Evolutionary conservation across 2,797 vertebrate species (phyloP), one percentile per base, ranked within the genome.

Genomic region (Enteromius thamalakanensis): DNA sequence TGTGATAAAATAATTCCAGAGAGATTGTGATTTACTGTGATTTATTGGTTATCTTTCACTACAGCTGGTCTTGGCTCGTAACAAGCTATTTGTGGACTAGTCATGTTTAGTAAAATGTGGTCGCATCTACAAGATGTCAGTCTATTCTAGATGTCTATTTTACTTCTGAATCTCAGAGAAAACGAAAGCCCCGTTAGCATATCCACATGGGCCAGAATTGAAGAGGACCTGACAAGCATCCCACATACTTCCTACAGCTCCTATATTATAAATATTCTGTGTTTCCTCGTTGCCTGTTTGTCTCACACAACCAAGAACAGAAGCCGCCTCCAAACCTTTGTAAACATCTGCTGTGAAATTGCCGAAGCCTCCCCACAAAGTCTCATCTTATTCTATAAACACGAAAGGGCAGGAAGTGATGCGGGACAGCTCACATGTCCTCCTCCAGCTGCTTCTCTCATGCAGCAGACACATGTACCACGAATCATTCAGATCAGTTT

Each of bases 251-350:
- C 26, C 40, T n/a, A n/a, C 26, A 65, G 11, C 10, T 32, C 15
- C 40, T 47, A 6, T 64, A 32, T 47, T 32, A 47, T 47, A 64
- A 64, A 3, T 32, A 6, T 64, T 47, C 26, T 29, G 8, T 64
- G 58, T 64, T 76, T 62, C 55, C 42, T 19, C 11, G 34, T 21
- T 15, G 1, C 72, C 72, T 37, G 19, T 21, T 75, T 34, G 34
- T 76, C 55, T 76, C 55, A 26, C 37, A 77, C 23, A 77, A 11
- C 53, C 75, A 64, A 58, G 55, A 64, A 42, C 17, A 64, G 40
- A 29, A 60, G 21, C 58, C 17, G 23, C 75, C 75, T 42, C 14
- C 23, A 64, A 42, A 77, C 1, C 23, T 60, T 58, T 76, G 26
- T 12, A 58, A 40, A 26, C 51, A 23, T 62, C 55, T 10, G 11